phyloP scores from a whole-genome alignment of 1,140 invertebrate species.

The Calliphora vicina region DNA sequence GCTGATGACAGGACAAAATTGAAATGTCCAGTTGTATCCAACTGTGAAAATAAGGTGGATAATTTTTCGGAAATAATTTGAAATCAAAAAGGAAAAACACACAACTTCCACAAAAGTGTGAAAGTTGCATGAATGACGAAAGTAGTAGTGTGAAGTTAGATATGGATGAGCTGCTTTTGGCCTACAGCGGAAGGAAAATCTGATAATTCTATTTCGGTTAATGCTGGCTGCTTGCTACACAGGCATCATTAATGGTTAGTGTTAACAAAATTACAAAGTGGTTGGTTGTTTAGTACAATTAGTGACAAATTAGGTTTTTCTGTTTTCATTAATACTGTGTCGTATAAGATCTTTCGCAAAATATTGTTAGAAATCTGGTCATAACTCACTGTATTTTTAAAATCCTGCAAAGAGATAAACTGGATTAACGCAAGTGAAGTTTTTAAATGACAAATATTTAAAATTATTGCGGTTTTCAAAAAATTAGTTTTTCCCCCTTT shows the following conservation, averaged over 20 bases:
- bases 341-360: no score
- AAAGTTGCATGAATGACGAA: neutral
- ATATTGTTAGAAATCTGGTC: neutral
- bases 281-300: no score
- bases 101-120: no score
- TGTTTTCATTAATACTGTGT: no score
- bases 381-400: neutral
- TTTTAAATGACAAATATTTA: conserved; percentile 19
- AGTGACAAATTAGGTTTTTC: no score
- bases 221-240: neutral
- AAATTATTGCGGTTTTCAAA: conserved; percentile 36
- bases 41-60: conserved; percentile 20
- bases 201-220: neutral
- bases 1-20: conserved; percentile 23
- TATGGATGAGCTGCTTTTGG: neutral
- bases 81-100: neutral
- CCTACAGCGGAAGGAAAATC: neutral
- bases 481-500: neutral
- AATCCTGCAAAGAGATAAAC: no score
- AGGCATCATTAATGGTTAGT: no score
- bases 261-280: neutral
- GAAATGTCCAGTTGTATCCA: conserved; percentile 27
- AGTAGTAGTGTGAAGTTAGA: neutral
- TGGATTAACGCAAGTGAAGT: no score
- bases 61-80: neutral